These are phyloP conservation scores for Crotalus horridus DNA, from an alignment of 2,113 vertebrate genomes.

Conservation along the genomic window DNA sequence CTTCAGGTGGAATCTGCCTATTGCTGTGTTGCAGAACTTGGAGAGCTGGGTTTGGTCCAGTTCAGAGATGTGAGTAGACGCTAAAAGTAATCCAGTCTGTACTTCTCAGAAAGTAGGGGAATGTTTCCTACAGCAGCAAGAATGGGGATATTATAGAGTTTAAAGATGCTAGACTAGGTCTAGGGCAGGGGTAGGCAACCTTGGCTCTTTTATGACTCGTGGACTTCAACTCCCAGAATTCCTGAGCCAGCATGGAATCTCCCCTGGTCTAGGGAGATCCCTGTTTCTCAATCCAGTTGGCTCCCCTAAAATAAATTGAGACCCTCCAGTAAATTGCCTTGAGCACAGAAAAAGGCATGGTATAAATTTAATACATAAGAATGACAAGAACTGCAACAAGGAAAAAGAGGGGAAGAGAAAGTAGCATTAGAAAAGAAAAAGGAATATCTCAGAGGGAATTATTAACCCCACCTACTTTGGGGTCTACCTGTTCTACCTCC, in stretches of 20 bases:
- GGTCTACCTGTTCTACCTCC: not conserved
- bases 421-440: not conserved
- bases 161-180: not conserved
- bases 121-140: not conserved
- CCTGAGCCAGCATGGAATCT: too few relatives aligned
- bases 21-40: constrained; percentile 76
- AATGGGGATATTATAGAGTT: not conserved
- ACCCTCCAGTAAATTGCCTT: not conserved
- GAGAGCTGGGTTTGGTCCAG: constrained; percentile 78
- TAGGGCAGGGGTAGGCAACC: not conserved
- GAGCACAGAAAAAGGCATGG: not conserved
- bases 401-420: not conserved
- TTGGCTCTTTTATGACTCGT: too few relatives aligned
- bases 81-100: not conserved
- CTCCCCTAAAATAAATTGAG: not conserved
- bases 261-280: too few relatives aligned
- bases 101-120: not conserved
- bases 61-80: constrained; percentile 76
- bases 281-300: not conserved
- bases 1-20: constrained; percentile 80
- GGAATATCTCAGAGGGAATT: not conserved
- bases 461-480: not conserved
- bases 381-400: not conserved
- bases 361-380: not conserved
- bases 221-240: too few relatives aligned